Evolutionary conservation across 2,113 vertebrate species (phyloP), one percentile per base, ranked within the genome.

Genomic region (Merops nubicus): DNA sequence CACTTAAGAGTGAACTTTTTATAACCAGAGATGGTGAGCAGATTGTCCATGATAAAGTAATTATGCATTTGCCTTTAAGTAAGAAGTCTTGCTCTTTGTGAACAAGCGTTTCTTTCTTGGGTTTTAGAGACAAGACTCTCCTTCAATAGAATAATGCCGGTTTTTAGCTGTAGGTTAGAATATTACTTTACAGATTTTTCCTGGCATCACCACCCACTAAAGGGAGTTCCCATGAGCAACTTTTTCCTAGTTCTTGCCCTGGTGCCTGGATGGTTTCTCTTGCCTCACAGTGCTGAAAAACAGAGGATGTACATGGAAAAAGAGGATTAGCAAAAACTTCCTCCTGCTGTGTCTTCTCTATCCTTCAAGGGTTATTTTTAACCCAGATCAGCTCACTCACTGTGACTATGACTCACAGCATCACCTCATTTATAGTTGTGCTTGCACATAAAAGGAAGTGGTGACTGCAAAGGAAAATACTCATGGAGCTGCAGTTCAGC

Each of bases 301-400:
- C 62, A 21, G 45, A 76, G 28, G 5, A 29, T 36, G 3, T 48
- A 73, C 8, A 26, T 3, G n/a, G 75, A 79, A 94, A 95, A 94
- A 88, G 26, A 88, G 53, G 65, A 93, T 90, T 69, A 76, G 19
- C 65, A 56, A 42, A 42, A 86, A 88, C 34, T 94, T 93, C 90
- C 70, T 95, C 74, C 65, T 79, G 53, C 74, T 88, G 75, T n/a
- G 48, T 79, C 62, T 72, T 45, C 48, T 88, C 57, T 76, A n/a
- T 94, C 45, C 78, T 88, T 51, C 17, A 13, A 68, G 16, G 5
- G n/a, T 57, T 93, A 90, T 92, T 93, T 95, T 95, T 83, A 97
- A 73, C 36, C 43, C n/a, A 25, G 70, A 70, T 47, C 88, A 90
- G 43, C 51, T 83, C 59, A 50, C 40, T 68, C 36, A 22, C 43